A percentile compares a stretch with the other conserved stretches of the same genome.
Evolutionary conservation across 2,797 vertebrate species (phyloP).

Genomic region (Astyanax mexicanus): DNA sequence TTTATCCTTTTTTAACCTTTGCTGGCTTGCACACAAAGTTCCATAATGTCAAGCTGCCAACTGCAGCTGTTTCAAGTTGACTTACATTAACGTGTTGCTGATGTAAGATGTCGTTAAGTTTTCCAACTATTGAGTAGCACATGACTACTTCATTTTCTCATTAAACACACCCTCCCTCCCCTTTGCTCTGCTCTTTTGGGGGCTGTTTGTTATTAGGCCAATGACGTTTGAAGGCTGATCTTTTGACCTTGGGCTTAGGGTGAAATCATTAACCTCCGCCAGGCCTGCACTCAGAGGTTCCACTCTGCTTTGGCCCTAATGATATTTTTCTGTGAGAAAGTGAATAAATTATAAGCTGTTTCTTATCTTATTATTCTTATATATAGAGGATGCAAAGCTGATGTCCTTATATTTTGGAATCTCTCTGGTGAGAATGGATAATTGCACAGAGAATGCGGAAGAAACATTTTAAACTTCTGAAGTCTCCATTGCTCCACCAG

Average conservation of each 20-base stretch:
- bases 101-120: conserved; percentile 30
- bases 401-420: neutral
- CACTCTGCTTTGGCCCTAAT: conserved; percentile 17
- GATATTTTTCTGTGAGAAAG: neutral
- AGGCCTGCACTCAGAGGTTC: conserved; percentile 2
- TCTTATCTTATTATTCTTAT: neutral
- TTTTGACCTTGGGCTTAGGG: conserved; percentile 35
- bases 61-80: conserved; percentile 27
- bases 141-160: conserved; percentile 10
- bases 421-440: no score
- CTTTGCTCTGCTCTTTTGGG: conserved; percentile 7
- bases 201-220: conserved; percentile 33
- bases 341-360: neutral
- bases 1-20: conserved; percentile 31
- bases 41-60: neutral
- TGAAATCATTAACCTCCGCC: conserved; percentile 20
- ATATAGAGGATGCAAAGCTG: neutral
- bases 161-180: conserved; percentile 30
- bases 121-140: conserved; percentile 17
- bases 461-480: no score
- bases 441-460: no score
- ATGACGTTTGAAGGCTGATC: conserved; percentile 27
- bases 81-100: conserved; percentile 4
- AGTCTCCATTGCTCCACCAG: no score
- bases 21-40: conserved; percentile 17